Percentiles rank a stretch among this genome's conserved stretches.
phyloP scores from a whole-genome alignment of 2,797 vertebrate genomes.

The Melanotaenia parkinsoni region DNA sequence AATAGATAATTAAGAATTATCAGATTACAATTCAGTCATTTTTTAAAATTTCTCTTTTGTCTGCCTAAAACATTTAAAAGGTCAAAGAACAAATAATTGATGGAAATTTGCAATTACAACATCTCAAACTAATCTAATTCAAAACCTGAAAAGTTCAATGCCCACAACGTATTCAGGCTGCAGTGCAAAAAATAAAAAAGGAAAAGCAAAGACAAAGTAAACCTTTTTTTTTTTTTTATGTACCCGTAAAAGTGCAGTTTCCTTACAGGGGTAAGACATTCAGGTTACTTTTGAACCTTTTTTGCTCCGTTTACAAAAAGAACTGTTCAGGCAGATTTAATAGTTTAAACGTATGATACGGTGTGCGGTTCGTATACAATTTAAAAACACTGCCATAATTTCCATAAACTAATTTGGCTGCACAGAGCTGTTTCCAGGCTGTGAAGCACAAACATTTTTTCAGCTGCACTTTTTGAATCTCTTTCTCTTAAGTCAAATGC shows the following conservation, averaged over 20 bases:
- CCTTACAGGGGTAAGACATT: background rate
- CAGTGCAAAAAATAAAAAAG: background rate
- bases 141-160: background rate
- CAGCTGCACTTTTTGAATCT: background rate
- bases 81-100: background rate
- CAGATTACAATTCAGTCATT: background rate
- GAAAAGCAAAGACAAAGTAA: background rate
- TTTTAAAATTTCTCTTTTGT: background rate
- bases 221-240: background rate
- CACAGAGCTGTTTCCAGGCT: background rate
- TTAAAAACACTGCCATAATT: background rate
- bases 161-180: background rate
- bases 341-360: background rate
- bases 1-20: conserved; percentile 30
- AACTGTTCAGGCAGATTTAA: background rate
- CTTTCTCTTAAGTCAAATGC: background rate
- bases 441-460: background rate
- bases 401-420: background rate
- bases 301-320: background rate
- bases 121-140: background rate
- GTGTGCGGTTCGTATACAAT: background rate
- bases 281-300: background rate
- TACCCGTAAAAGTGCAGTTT: background rate
- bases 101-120: background rate
- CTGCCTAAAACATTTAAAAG: background rate